A percentile compares a stretch with the other conserved stretches of the same genome.
Conservation (phyloP, 1,140 invertebrate genomes). For the Brachionus rotundiformis region DNA sequence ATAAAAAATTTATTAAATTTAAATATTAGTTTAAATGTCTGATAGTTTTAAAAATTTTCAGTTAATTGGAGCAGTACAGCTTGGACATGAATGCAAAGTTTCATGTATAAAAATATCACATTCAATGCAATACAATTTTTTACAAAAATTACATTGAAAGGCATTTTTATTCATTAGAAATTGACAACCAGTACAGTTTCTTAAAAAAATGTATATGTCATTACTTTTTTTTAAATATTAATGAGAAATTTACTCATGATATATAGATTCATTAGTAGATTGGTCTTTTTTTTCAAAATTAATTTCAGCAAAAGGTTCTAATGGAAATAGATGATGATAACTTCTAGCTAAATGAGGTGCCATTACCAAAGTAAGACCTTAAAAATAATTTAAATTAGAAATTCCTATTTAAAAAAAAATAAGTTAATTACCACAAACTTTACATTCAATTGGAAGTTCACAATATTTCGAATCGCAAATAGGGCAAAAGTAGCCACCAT, state of each 20-base stretch:
- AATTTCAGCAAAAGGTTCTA: constrained; percentile 77
- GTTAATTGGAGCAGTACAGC: constrained; percentile 68
- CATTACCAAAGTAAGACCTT: constrained; percentile 86
- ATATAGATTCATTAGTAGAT: constrained; percentile 75
- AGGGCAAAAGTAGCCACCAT: constrained; percentile 86
- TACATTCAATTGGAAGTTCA: constrained; percentile 92
- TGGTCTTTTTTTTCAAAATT: constrained; percentile 62
- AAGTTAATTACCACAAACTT: constrained; percentile 73
- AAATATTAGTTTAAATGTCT: constrained; percentile 9
- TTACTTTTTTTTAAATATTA: constrained; percentile 14
- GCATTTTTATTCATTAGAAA: constrained; percentile 67
- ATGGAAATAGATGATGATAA: constrained; percentile 93
- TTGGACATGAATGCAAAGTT: constrained; percentile 87
- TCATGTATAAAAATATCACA: constrained; percentile 93
- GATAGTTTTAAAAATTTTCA: not conserved
- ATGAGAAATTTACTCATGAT: not conserved
- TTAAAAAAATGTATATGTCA: constrained; percentile 23
- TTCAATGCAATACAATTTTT: constrained; percentile 81
- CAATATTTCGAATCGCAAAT: constrained; percentile 96
- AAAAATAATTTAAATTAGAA: constrained; percentile 39
- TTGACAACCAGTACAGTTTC: constrained; percentile 54
- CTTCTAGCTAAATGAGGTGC: constrained; percentile 93
- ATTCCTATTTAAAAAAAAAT: no score
- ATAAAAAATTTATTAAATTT: not conserved
- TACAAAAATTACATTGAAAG: constrained; percentile 75